phyloP scores from a whole-genome alignment of 2,113 vertebrate species.

The Hydrochoerus hydrochaeris region DNA sequence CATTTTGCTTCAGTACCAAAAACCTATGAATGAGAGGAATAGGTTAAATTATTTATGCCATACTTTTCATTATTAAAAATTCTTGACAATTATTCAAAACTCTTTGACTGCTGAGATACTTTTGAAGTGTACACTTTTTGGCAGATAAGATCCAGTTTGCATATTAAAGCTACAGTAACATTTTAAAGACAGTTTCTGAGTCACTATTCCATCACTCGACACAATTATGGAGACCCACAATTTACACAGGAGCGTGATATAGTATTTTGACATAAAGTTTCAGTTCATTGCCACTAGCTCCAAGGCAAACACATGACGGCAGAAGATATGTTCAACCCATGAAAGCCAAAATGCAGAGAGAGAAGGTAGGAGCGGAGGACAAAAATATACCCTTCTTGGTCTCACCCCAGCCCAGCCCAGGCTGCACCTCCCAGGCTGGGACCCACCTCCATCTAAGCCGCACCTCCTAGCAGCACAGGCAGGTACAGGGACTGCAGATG shows the following conservation, averaged over 20 bases:
- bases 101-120: neutral
- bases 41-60: neutral
- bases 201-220: neutral
- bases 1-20: neutral
- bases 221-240: neutral
- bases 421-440: neutral
- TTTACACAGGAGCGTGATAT: neutral
- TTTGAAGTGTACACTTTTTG: neutral
- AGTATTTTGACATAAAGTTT: neutral
- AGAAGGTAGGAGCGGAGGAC: neutral
- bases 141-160: neutral
- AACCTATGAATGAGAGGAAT: neutral
- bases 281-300: neutral
- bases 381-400: neutral
- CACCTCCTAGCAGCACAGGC: neutral
- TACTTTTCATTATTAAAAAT: neutral
- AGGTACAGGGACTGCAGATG: neutral
- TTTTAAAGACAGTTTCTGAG: neutral
- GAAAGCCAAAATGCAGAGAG: neutral
- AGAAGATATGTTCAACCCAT: neutral
- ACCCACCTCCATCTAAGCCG: too few relatives aligned
- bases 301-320: neutral
- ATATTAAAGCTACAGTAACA: slow-evolving; percentile 42
- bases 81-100: neutral
- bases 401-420: neutral